Evolutionary conservation across 2,888 invertebrate species (phyloP), one percentile per base, ranked within the genome.

Genomic region (Sclerodermus sp.): DNA sequence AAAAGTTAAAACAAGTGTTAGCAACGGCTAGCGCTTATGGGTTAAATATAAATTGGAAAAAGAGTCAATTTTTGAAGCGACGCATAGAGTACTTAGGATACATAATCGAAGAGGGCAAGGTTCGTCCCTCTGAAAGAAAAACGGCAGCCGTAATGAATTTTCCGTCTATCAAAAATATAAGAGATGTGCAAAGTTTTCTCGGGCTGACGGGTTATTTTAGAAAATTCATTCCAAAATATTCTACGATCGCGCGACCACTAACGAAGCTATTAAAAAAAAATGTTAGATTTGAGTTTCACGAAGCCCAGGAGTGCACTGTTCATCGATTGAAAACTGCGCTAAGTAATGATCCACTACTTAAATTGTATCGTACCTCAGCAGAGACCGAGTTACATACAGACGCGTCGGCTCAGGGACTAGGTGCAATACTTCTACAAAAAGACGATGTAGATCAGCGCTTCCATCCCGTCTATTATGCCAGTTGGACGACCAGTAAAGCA

Each of bases 401-500:
- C 39, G 63, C 63, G 8, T 51, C 53, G 14, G 44, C 31, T 16
- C 30, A 40, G 0, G 70, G 67, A 1, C 42, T 62, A 3, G 65
- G 66, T 2, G 66, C 62, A 17, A 51, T 62, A 29, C 42, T 68
- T 10, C 29, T 69, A 23, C 68, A 71, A 45, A 8, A 32, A 5
- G 59, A 61, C 4, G 51, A 56, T 34, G 52, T 54, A n/a, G 51
- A 45, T n/a, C n/a, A n/a, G n/a, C n/a, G n/a, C 9, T 45, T 57
- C 18, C 57, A 61, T 34, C 53, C 62, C 3, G 53, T 67, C 13
- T 60, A 66, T 49, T 62, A 60, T 32, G 56, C 62, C 13, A 63
- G 62, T 6, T 53, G 62, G 42, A 67, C 65, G 41, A 62, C 62
- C 1, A 58, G 59, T 1, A 51, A 52, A 4, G 47, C 50, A 2